Conservation (phyloP, 1,140 invertebrate species). For the Drosophila asahinai region DNA sequence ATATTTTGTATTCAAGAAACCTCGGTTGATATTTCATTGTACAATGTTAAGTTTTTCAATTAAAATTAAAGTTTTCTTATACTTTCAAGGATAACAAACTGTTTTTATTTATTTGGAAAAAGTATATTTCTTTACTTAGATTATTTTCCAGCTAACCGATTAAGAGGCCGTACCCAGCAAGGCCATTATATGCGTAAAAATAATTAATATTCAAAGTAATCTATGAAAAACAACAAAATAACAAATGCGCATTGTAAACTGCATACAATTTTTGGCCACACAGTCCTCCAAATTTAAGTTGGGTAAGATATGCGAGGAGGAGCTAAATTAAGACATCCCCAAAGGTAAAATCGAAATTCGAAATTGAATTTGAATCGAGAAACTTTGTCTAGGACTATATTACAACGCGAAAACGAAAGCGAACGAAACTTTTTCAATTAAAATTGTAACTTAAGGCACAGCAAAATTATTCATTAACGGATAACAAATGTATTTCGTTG, state of each 20-base stretch:
- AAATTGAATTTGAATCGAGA: conserved; percentile 55
- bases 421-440: conserved; percentile 57
- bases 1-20: conserved; percentile 9
- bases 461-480: conserved; percentile 59
- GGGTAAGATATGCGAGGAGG: conserved; percentile 4
- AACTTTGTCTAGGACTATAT: conserved; percentile 60
- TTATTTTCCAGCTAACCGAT: conserved; percentile 22
- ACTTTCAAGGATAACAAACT: conserved; percentile 3
- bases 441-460: conserved; percentile 74
- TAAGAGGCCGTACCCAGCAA: conserved; percentile 13
- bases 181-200: conserved; percentile 16
- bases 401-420: conserved; percentile 16
- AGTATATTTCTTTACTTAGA: neutral
- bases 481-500: conserved; percentile 75
- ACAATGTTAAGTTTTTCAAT: conserved; percentile 45
- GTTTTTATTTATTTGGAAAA: conserved; percentile 14
- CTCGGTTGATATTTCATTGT: conserved; percentile 19
- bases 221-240: conserved; percentile 9
- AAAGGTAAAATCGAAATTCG: conserved; percentile 10
- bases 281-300: conserved; percentile 51
- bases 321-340: conserved; percentile 41
- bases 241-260: conserved; percentile 71
- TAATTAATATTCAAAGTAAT: conserved; percentile 20
- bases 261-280: conserved; percentile 66
- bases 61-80: conserved; percentile 36